phyloP scores from a whole-genome alignment of 2,888 invertebrate genomes.

The Eupelmus urozonus region DNA sequence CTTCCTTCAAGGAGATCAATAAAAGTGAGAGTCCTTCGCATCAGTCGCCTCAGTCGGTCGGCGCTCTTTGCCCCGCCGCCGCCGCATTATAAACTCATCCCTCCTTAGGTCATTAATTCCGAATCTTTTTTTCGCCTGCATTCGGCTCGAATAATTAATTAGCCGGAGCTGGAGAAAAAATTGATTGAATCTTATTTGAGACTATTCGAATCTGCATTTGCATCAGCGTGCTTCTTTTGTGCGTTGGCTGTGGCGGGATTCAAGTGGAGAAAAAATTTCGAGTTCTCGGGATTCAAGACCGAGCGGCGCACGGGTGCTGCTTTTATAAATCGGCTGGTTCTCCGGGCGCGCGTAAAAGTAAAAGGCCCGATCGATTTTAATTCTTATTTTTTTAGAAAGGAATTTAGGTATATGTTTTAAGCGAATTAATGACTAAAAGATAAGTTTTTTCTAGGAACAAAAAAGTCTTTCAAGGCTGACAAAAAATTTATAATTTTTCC shows the following conservation, averaged over 20 bases:
- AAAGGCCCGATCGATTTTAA: constrained; percentile 26
- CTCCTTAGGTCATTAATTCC: constrained; percentile 9
- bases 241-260: not conserved
- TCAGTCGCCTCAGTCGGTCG: constrained; percentile 57
- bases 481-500: constrained; percentile 15
- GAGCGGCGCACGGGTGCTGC: not conserved
- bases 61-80: not conserved
- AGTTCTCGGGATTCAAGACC: not conserved
- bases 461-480: constrained; percentile 31
- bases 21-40: constrained; percentile 74
- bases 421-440: constrained; percentile 28
- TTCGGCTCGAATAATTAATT: constrained; percentile 32
- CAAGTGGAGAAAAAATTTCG: constrained; percentile 3
- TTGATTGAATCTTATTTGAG: constrained; percentile 36
- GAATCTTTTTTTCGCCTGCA: constrained; percentile 14
- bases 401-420: constrained; percentile 2
- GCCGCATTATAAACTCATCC: not conserved
- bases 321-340: constrained; percentile 5
- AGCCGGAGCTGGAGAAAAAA: constrained; percentile 36
- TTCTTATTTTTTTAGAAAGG: not conserved
- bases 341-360: constrained; percentile 10
- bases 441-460: constrained; percentile 12
- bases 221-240: not conserved
- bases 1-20: constrained; percentile 72
- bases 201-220: constrained; percentile 23